These are phyloP conservation scores for Mus musculus DNA, from an alignment of 2,113 vertebrate species.

Conservation along the genomic window GRCm39 chr12:15667501-15668000, in stretches of 20 bases:
- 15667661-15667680: conserved; percentile 48
- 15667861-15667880: neutral
- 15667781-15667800: neutral
- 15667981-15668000: rapidly evolving
- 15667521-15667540: conserved; percentile 79
- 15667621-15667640: conserved; percentile 77
- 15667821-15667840: neutral
- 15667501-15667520: conserved; percentile 72
- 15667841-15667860: neutral
- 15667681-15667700: conserved; percentile 27
- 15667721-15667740: conserved; percentile 5
- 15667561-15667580: conserved; percentile 77
- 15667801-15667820: neutral
- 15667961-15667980: rapidly evolving
- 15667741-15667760: neutral
- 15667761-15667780: neutral
- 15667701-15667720: conserved; percentile 19
- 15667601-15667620: conserved; percentile 71
- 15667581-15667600: conserved; percentile 78
- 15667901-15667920: neutral
- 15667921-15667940: neutral
- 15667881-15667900: neutral
- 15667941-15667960: neutral
- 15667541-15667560: conserved; percentile 73
- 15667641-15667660: conserved; percentile 63